Conservation (phyloP, 1,140 invertebrate species). For the Ostrea edulis region DNA sequence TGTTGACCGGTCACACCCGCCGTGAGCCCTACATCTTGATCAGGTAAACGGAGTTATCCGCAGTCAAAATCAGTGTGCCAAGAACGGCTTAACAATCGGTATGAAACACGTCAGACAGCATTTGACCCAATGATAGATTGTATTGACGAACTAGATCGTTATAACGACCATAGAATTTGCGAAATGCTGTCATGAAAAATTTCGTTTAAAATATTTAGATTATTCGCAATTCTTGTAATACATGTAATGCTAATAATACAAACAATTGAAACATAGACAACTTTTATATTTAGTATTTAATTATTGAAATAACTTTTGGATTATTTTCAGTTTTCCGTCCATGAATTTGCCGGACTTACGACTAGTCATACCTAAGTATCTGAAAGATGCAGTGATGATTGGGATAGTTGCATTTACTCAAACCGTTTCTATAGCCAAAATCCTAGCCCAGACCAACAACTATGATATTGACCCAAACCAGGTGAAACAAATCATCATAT, state of each 20-base stretch:
- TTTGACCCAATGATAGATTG: too few species aligned
- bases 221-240: neutral
- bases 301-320: neutral
- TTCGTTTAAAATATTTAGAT: neutral
- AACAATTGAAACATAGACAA: neutral
- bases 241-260: neutral
- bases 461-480: conserved; percentile 78
- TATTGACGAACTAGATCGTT: too few species aligned
- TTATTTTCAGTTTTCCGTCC: conserved; percentile 65
- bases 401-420: conserved; percentile 79
- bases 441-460: conserved; percentile 79
- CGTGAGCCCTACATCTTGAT: too few species aligned
- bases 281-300: neutral
- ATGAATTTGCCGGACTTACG: conserved; percentile 64
- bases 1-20: too few species aligned
- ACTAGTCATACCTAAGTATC: conserved; percentile 57
- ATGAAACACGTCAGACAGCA: too few species aligned
- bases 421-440: conserved; percentile 78
- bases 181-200: too few species aligned
- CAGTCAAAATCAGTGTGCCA: too few species aligned
- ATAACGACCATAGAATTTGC: too few species aligned
- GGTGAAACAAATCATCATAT: conserved; percentile 54
- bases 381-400: conserved; percentile 73
- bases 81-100: too few species aligned
- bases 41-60: too few species aligned